Conservation (phyloP, 2,113 vertebrate species). For the Paramormyrops kingsleyae region DNA sequence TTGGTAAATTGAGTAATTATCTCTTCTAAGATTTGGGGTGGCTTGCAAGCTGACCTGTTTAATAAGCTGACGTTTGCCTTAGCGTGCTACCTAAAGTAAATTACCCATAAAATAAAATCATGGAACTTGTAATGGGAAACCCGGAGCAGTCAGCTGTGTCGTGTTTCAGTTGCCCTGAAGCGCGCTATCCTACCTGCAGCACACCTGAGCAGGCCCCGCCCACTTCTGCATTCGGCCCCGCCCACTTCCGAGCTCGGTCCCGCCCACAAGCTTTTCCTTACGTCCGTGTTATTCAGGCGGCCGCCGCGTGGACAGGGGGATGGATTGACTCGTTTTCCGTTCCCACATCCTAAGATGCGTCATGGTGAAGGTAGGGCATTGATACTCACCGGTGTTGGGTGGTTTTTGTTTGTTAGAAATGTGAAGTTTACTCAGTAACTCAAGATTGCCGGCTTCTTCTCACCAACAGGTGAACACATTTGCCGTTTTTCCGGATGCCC, state of each 20-base stretch:
- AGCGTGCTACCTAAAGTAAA: background rate
- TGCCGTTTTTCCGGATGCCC: background rate
- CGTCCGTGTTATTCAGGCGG: background rate
- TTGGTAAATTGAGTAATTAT: background rate
- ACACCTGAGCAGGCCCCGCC: background rate
- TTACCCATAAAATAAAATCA: background rate
- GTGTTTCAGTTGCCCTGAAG: background rate
- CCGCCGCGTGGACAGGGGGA: background rate
- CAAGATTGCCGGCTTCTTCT: background rate
- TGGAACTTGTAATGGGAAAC: background rate
- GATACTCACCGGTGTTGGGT: background rate
- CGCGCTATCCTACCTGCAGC: background rate
- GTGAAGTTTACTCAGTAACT: background rate
- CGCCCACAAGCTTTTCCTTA: background rate
- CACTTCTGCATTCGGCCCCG: background rate
- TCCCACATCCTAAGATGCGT: background rate
- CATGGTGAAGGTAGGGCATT: background rate
- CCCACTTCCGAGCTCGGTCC: background rate
- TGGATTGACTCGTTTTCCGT: background rate
- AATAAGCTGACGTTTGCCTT: background rate
- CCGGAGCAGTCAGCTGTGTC: background rate
- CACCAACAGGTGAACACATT: background rate
- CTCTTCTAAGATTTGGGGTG: background rate
- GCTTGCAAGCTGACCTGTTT: background rate
- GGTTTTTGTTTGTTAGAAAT: background rate